phyloP scores from a whole-genome alignment of 2,888 invertebrate species.

The Stenurella melanura region DNA sequence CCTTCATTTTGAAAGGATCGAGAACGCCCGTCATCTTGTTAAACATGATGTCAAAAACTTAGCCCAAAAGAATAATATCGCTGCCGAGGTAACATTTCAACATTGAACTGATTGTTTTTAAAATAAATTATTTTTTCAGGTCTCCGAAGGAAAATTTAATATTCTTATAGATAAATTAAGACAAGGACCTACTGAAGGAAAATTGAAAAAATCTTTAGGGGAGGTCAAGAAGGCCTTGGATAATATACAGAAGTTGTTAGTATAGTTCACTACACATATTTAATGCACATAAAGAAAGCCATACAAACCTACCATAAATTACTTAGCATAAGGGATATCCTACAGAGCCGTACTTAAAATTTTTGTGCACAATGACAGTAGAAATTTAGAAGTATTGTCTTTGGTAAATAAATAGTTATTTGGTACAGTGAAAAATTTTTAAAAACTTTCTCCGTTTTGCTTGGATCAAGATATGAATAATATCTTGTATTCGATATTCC shows the following conservation, averaged over 20 bases:
- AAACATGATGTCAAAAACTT: conserved; percentile 60
- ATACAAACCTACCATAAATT: too few species aligned
- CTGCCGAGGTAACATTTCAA: conserved; percentile 41
- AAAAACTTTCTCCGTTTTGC: too few species aligned
- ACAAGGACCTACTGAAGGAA: conserved; percentile 58
- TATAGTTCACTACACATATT: too few species aligned
- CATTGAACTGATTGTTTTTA: not conserved
- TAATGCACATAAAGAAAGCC: too few species aligned
- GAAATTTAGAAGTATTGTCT: too few species aligned
- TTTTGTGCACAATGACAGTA: too few species aligned
- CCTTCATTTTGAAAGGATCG: conserved; percentile 61
- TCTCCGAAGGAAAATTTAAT: conserved; percentile 59
- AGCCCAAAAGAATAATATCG: conserved; percentile 54
- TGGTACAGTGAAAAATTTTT: too few species aligned
- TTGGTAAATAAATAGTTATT: conserved; percentile 6
- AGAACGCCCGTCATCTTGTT: conserved; percentile 57
- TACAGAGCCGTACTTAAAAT: too few species aligned
- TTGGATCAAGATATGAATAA: too few species aligned
- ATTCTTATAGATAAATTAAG: conserved; percentile 62
- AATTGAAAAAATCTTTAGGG: conserved; percentile 53
- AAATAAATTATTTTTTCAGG: conserved; percentile 44
- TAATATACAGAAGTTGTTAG: conserved; percentile 58
- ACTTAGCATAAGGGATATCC: too few species aligned
- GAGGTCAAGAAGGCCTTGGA: conserved; percentile 54
- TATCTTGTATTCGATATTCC: too few species aligned